Conservation (phyloP, 23 tunicate genomes). For the Styela plicata region DNA sequence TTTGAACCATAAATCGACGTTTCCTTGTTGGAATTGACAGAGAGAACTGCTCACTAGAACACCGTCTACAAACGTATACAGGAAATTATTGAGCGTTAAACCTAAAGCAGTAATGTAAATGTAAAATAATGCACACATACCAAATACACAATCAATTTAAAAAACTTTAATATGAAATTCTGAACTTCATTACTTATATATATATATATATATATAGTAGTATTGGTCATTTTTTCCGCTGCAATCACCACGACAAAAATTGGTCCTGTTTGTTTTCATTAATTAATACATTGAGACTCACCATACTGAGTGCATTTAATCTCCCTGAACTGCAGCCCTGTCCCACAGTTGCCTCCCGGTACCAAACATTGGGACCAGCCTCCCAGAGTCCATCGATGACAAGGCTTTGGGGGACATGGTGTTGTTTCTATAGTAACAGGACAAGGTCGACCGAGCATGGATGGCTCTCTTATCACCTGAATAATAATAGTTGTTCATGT, state of each 20-base stretch:
- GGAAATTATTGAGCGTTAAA: too few species aligned
- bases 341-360: slow-evolving; percentile 57
- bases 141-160: too few species aligned
- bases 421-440: slow-evolving; percentile 36
- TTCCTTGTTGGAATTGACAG: slow-evolving; percentile 17
- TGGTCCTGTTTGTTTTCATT: too few species aligned
- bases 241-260: too few species aligned
- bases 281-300: slow-evolving; percentile 1
- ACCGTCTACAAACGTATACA: slow-evolving; percentile 21
- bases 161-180: too few species aligned
- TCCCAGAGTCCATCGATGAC: slow-evolving; percentile 60
- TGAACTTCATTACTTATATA: not conserved
- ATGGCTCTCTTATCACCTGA: slow-evolving; percentile 51
- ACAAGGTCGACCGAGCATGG: slow-evolving; percentile 53
- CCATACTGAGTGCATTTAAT: slow-evolving; percentile 64
- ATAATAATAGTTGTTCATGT: too few species aligned
- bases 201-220: too few species aligned
- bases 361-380: slow-evolving; percentile 60
- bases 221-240: not conserved
- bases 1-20: not conserved
- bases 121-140: too few species aligned
- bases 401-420: slow-evolving; percentile 65
- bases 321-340: slow-evolving; percentile 37
- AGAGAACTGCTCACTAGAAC: not conserved
- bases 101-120: too few species aligned